Conservation (phyloP, 2,888 invertebrate species). For the Stomorhina lunata region DNA sequence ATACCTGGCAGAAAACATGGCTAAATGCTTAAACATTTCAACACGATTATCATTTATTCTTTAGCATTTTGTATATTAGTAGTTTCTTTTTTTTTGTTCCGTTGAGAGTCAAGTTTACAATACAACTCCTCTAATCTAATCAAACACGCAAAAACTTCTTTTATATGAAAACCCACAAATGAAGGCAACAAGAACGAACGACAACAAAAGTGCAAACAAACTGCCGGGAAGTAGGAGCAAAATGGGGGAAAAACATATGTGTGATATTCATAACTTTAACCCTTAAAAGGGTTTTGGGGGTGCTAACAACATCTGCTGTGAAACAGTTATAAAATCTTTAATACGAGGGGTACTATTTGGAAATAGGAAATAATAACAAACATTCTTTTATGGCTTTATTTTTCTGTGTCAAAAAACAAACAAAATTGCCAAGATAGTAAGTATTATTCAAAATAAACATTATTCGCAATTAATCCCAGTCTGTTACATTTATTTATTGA, state of each 20-base stretch:
- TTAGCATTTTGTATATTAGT: neutral
- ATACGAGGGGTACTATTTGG: neutral
- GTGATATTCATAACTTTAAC: constrained; percentile 60
- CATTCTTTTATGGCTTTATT: no score
- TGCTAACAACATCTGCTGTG: no score
- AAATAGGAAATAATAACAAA: no score
- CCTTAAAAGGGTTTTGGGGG: neutral
- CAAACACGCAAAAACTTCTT: constrained; percentile 64
- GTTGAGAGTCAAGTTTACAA: constrained; percentile 23
- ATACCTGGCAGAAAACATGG: constrained; percentile 55
- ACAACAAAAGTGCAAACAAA: constrained; percentile 33
- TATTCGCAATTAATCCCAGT: no score
- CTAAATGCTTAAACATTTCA: constrained; percentile 65
- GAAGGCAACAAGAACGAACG: constrained; percentile 29
- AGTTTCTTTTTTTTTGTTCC: neutral
- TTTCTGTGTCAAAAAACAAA: no score
- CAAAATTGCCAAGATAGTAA: no score
- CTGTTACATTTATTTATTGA: no score
- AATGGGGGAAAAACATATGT: constrained; percentile 25
- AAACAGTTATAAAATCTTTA: no score
- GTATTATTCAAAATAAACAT: no score
- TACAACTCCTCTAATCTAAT: constrained; percentile 61
- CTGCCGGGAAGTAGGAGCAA: neutral
- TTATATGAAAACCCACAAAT: constrained; percentile 29
- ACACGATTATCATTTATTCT: constrained; percentile 64